Percentiles rank a stretch among this genome's conserved stretches.
Conservation (phyloP, 2,797 vertebrate species). For the Tragelaphus oryx region DNA sequence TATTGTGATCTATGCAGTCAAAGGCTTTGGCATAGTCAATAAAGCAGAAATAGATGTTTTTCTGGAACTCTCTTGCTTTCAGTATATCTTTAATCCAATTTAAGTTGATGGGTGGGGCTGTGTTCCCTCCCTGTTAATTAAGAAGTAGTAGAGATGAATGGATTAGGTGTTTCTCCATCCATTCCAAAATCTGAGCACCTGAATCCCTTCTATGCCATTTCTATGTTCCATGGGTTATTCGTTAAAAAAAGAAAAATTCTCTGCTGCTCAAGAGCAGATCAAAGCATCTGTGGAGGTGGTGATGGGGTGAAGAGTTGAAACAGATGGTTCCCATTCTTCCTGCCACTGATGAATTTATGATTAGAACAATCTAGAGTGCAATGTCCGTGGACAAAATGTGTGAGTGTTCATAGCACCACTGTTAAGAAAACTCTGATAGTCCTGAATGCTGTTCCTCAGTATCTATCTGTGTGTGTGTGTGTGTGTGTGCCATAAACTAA, state of each 20-base stretch:
- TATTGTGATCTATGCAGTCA: too few species aligned
- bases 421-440: background rate
- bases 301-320: background rate
- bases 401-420: background rate
- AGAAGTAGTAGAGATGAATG: background rate
- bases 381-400: background rate
- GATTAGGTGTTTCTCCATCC: background rate
- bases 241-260: constrained; percentile 3
- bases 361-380: background rate
- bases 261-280: background rate
- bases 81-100: background rate
- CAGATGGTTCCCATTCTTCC: background rate
- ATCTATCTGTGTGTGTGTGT: background rate
- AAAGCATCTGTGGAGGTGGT: background rate
- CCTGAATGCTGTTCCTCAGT: background rate
- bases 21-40: too few species aligned
- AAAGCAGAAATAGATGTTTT: too few species aligned
- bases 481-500: background rate
- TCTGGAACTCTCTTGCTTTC: too few species aligned
- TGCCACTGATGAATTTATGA: background rate
- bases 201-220: background rate
- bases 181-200: background rate
- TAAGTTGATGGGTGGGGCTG: background rate
- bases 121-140: background rate
- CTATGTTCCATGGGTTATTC: background rate